Conservation (phyloP, 1,140 invertebrate genomes). For the Nasonia longicornis region DNA sequence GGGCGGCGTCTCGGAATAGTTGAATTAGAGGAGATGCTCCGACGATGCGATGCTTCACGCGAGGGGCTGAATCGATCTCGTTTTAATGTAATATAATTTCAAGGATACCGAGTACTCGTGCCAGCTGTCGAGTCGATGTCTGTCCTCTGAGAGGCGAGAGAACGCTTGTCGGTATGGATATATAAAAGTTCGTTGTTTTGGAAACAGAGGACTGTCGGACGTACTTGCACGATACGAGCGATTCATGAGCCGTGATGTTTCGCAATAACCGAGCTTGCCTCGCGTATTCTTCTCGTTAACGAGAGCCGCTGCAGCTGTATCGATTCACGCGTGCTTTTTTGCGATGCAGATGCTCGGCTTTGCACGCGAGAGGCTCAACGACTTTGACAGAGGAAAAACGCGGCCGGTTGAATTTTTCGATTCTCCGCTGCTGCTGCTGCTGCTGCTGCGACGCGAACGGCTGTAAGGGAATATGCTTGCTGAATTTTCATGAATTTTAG, state of each 20-base stretch:
- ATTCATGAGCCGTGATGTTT: too few species aligned
- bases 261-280: too few species aligned
- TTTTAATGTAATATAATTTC: not conserved
- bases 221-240: too few species aligned
- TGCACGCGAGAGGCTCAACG: too few species aligned
- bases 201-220: too few species aligned
- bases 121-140: not conserved
- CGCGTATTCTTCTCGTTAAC: not conserved
- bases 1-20: not conserved
- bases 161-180: too few species aligned
- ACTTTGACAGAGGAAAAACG: not conserved
- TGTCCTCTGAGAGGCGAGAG: too few species aligned
- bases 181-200: too few species aligned
- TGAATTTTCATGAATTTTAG: slow-evolving; percentile 4
- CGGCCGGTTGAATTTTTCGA: not conserved
- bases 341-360: too few species aligned
- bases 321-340: not conserved
- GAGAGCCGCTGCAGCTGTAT: not conserved
- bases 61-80: not conserved
- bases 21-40: not conserved
- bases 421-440: not conserved
- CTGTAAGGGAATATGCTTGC: not conserved
- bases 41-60: not conserved
- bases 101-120: not conserved
- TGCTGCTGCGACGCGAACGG: not conserved